Base-by-base conservation (phyloP, 92 coral and sea anemone genomes). In the Nematostella vectensis region DNA sequence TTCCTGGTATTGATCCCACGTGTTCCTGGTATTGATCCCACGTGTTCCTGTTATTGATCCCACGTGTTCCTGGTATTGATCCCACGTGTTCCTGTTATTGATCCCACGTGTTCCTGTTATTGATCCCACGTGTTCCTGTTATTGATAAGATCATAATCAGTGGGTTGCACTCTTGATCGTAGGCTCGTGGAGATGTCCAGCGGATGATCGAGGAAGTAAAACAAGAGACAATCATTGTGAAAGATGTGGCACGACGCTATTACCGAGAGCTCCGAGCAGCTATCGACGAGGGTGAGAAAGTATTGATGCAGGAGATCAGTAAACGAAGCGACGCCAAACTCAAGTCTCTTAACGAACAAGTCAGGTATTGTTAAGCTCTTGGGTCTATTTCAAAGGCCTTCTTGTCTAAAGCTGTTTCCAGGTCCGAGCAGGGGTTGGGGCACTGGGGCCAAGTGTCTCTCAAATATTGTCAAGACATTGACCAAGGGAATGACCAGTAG, bases 161-260 rank as follows among this genome's bases (percentile, higher is more conserved):
- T n/a, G n/a, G n/a, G n/a, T n/a, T n/a, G n/a, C n/a, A n/a, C n/a
- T n/a, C n/a, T n/a, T n/a, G n/a, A n/a, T n/a, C n/a, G n/a, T n/a
- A 33, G 40, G 85, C 91, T 9, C 73, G 97, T 19, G 94, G 95
- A 30, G 97, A 89, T 3, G 97, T 89, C 0, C 97, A 89, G 59
- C 72, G 70, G 29, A 62, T 83, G 39, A 89, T 89, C 9, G 97
- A 89, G 28, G 80, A 70, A 4, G 86, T 85, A 0, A 89, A 89
- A 48, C 69, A 69, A 31, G 85, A 83, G 19, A 71, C 73, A 18
- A 76, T 80, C 26, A 65, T 69, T 26, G 88, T 79, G 9, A 80
- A 81, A 51, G 95, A 85, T 38, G 50, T 76, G 19, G 81, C 83
- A 0, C 54, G 71, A 66, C 72, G 97, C 25, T 89, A 85, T 53